Base-by-base conservation (phyloP, 2,888 invertebrate genomes). In the Rutpela maculata region DNA sequence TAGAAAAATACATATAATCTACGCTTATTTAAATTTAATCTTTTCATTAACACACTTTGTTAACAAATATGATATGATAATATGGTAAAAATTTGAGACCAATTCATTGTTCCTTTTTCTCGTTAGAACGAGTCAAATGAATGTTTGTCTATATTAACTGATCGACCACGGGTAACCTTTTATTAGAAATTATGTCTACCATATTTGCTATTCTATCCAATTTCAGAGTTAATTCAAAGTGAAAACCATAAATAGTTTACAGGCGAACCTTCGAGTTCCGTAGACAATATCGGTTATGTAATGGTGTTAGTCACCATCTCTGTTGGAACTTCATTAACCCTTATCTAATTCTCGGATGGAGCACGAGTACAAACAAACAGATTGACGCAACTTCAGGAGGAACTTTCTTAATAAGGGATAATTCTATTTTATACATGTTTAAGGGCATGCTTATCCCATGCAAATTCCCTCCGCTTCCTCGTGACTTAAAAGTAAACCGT, bases 341-440 rank as follows among this genome's bases (percentile, higher is more conserved):
- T 67, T 67, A 67, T 67, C 55, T 67, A 67, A 67, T 67, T 67
- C 55, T 65, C n/a, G 67, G 22, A 67, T 67, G 67, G 56, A 67
- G 56, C 67, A 55, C 67, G 50, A 55, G 67, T 55, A 67, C 63
- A 35, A 31, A 63, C 67, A 67, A 67, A 50, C 67, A 67, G 67
- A 67, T 67, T 67, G 55, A 67, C 55, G 11, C 26, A 67, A 67
- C 50, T 67, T 67, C 55, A 18, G 17, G 56, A 55, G 67, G 19
- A 56, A 67, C 38, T 67, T 67, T 38, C 67, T 67, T 67, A 67
- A 67, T 67, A 67, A 67, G 67, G 67, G 67, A 67, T 67, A 67
- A 67, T 67, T 55, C 67, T 67, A 56, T 67, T 67, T 67, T 31
- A 67, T 67, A 55, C 67, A n/a, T 67, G 67, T 67, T 67, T 67